Evolutionary conservation across 2,113 vertebrate genomes (phyloP).

Genomic region (Platichthys stellatus): DNA sequence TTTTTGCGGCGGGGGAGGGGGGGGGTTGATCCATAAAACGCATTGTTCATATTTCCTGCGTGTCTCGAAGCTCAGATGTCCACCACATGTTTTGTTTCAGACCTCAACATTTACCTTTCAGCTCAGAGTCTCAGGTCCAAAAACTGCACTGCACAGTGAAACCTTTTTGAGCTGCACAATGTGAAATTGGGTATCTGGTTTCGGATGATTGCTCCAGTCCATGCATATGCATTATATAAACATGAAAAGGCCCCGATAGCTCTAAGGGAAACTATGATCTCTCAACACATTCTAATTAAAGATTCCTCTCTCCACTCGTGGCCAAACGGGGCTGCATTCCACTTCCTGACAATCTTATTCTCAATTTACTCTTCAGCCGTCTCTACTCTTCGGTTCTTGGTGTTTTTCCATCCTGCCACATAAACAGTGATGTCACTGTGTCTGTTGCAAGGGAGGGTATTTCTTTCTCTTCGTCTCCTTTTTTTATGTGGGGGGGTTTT

Average conservation of each 20-base stretch:
- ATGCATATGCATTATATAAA: slow-evolving; percentile 78
- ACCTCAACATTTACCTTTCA: slow-evolving; percentile 48
- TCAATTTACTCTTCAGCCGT: slow-evolving; percentile 47
- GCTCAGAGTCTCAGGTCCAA: slow-evolving; percentile 32
- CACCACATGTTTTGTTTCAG: slow-evolving; percentile 55
- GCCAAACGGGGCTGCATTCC: slow-evolving; percentile 59
- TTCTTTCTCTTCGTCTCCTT: background rate
- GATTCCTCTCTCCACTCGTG: slow-evolving; percentile 55
- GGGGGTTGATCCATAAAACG: slow-evolving; percentile 14
- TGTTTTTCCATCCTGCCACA: slow-evolving; percentile 52
- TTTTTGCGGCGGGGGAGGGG: background rate
- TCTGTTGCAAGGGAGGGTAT: slow-evolving; percentile 38
- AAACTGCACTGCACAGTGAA: slow-evolving; percentile 34
- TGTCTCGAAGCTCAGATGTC: slow-evolving; percentile 44
- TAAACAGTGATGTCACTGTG: slow-evolving; percentile 59
- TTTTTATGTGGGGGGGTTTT: slow-evolving; percentile 49
- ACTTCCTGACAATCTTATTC: slow-evolving; percentile 58
- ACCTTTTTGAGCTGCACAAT: slow-evolving; percentile 45
- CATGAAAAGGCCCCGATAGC: slow-evolving; percentile 71
- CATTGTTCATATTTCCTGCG: slow-evolving; percentile 47
- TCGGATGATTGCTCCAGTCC: slow-evolving; percentile 70
- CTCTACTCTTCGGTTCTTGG: slow-evolving; percentile 25
- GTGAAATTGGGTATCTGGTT: slow-evolving; percentile 63
- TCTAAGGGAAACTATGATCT: slow-evolving; percentile 75
- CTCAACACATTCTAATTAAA: slow-evolving; percentile 79